Evolutionary conservation across 92 coral and sea anemone genomes (phyloP).

Genomic region (Desmophyllum pertusum): DNA sequence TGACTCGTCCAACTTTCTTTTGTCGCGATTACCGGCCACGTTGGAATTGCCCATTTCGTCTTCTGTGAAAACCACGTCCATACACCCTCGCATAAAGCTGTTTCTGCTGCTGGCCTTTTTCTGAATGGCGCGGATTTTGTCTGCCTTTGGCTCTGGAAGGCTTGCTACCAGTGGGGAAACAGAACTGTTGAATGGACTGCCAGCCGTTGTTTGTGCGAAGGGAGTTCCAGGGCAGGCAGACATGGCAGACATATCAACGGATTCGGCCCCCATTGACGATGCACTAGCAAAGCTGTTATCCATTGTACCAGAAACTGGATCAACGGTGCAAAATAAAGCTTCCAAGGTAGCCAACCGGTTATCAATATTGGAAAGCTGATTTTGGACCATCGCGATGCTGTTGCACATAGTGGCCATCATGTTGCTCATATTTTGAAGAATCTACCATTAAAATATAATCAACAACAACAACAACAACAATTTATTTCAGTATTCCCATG

Average conservation of each 20-base stretch:
- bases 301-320: too few relatives aligned
- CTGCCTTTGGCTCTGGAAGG: neutral
- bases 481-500: too few relatives aligned
- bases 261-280: neutral
- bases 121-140: neutral
- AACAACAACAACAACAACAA: too few relatives aligned
- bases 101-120: neutral
- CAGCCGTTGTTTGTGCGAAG: neutral
- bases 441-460: too few relatives aligned
- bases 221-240: neutral
- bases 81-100: neutral
- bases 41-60: slow-evolving; percentile 22
- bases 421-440: too few relatives aligned
- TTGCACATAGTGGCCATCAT: too few relatives aligned
- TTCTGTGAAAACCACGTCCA: slow-evolving; percentile 3
- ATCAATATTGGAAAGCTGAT: too few relatives aligned
- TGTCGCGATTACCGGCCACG: slow-evolving; percentile 14
- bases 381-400: too few relatives aligned
- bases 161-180: slow-evolving; percentile 3
- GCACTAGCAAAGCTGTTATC: too few relatives aligned
- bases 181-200: neutral
- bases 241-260: neutral
- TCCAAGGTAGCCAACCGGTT: too few relatives aligned
- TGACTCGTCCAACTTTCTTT: slow-evolving; percentile 14
- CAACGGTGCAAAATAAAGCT: too few relatives aligned